Conservation (phyloP, 2,888 invertebrate genomes). For the Amblyteles armatorius region DNA sequence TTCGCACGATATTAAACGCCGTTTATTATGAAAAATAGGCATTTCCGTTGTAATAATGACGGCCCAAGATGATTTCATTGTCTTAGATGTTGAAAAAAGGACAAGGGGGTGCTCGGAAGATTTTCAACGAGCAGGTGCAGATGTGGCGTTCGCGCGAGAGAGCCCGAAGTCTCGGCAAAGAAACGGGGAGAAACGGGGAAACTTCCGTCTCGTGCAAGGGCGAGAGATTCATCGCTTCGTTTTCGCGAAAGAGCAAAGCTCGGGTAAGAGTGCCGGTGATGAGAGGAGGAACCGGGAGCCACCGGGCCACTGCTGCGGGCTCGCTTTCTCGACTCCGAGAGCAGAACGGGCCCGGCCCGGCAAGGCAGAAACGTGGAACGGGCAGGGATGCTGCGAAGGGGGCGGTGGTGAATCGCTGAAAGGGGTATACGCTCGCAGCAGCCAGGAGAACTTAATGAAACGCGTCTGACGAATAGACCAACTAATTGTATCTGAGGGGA, state of each 20-base stretch:
- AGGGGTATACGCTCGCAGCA: constrained; percentile 53
- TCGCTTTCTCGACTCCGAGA: constrained; percentile 43
- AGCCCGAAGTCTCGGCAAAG: constrained; percentile 18
- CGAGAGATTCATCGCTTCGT: constrained; percentile 60
- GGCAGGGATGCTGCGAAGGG: constrained; percentile 25
- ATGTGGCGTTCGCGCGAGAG: constrained; percentile 2
- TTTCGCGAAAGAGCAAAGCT: constrained; percentile 62
- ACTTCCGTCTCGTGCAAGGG: constrained; percentile 28
- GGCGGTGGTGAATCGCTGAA: constrained; percentile 41
- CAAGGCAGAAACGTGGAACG: constrained; percentile 39
- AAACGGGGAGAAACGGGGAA: constrained; percentile 30
- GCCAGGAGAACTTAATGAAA: constrained; percentile 82
- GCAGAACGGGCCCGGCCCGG: constrained; percentile 28
- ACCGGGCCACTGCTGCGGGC: constrained; percentile 28
- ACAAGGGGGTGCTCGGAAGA: neutral
- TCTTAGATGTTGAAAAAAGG: neutral
- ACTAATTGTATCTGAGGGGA: constrained; percentile 84
- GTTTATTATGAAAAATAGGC: neutral
- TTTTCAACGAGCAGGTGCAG: constrained; percentile 22
- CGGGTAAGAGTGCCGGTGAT: constrained; percentile 73
- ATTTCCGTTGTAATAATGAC: constrained; percentile 11
- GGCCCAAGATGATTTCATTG: neutral
- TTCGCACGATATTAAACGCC: neutral
- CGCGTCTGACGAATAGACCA: constrained; percentile 84
- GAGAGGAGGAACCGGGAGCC: constrained; percentile 23